Evolutionary conservation across 1,140 invertebrate species (phyloP).

Genomic region (Halictus rubicundus): DNA sequence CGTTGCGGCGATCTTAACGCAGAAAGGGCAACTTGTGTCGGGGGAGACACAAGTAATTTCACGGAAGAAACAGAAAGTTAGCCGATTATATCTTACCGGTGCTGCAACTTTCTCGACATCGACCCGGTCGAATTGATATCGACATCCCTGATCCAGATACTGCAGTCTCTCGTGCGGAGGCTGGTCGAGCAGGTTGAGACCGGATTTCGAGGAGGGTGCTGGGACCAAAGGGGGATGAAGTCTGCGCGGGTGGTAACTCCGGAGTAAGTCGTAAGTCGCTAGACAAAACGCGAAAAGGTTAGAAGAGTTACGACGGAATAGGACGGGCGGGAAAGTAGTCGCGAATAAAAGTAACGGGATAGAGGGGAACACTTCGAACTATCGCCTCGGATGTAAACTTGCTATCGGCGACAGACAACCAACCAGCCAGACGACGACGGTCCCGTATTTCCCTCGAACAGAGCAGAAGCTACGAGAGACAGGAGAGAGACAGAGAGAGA

Average conservation of each 20-base stretch:
- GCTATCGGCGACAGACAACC: constrained; percentile 60
- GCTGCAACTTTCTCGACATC: constrained; percentile 11
- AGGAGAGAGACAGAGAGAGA: no score
- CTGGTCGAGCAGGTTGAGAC: constrained; percentile 26
- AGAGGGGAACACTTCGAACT: constrained; percentile 55
- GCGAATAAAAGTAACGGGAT: constrained; percentile 61
- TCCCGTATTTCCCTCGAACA: constrained; percentile 21
- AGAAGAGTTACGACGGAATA: constrained; percentile 21
- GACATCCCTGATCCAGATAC: constrained; percentile 9
- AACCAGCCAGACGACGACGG: constrained; percentile 42
- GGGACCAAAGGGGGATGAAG: not conserved
- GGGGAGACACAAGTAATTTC: not conserved
- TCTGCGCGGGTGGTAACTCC: not conserved
- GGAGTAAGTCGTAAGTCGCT: constrained; percentile 49
- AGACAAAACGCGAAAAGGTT: constrained; percentile 36
- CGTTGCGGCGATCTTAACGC: no score
- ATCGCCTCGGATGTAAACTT: constrained; percentile 67
- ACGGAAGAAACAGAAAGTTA: not conserved
- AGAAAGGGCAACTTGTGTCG: no score
- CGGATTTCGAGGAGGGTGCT: constrained; percentile 32
- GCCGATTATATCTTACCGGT: not conserved
- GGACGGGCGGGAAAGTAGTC: constrained; percentile 3
- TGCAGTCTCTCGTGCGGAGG: not conserved
- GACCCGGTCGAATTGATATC: constrained; percentile 55
- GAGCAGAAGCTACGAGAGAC: not conserved